phyloP scores from a whole-genome alignment of 2,888 invertebrate genomes.

The Drosophila anomalata region DNA sequence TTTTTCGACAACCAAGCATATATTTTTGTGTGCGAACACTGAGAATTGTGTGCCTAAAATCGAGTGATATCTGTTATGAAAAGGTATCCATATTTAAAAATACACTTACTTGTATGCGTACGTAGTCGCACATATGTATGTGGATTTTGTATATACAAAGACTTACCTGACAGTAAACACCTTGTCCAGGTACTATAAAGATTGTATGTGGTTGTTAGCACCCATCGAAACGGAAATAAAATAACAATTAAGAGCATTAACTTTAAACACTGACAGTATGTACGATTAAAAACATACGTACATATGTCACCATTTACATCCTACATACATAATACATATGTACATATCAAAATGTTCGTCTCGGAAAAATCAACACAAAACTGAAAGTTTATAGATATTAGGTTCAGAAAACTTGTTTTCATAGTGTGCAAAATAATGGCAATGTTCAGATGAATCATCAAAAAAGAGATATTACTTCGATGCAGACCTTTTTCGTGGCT shows the following conservation, averaged over 20 bases:
- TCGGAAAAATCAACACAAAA: background rate
- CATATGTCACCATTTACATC: background rate
- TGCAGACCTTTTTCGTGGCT: background rate
- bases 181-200: slow-evolving; percentile 5
- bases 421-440: slow-evolving; percentile 23
- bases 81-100: slow-evolving; percentile 40
- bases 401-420: slow-evolving; percentile 21
- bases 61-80: slow-evolving; percentile 34
- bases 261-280: background rate
- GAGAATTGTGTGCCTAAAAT: slow-evolving; percentile 5
- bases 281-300: background rate
- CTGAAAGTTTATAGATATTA: slow-evolving; percentile 3
- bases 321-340: background rate
- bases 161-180: slow-evolving; percentile 27
- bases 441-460: slow-evolving; percentile 19
- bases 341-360: background rate
- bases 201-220: slow-evolving; percentile 14
- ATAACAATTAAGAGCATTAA: background rate
- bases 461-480: slow-evolving; percentile 1
- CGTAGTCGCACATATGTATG: slow-evolving; percentile 5
- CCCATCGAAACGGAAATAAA: background rate
- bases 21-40: background rate
- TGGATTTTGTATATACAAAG: slow-evolving; percentile 16
- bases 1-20: slow-evolving; percentile 4
- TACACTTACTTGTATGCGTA: slow-evolving; percentile 25